Evolutionary conservation across 1,140 invertebrate species (phyloP).

Genomic region (Drosophila auraria): DNA sequence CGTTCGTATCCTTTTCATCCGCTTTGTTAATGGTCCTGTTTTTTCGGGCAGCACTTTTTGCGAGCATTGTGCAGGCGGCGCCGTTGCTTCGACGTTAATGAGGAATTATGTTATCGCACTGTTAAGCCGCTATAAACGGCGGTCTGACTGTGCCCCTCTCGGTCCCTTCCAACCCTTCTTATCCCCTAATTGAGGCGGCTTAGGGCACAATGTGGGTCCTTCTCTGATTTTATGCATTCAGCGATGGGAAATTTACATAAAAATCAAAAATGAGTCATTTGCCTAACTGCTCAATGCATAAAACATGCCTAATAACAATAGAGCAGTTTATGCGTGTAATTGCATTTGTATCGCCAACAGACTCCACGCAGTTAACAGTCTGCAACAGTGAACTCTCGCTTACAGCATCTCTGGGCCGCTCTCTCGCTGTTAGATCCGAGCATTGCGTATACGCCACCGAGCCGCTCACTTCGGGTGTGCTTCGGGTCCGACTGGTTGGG

Average conservation of each 20-base stretch:
- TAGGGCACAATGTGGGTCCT: too few relatives aligned
- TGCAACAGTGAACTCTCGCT: slow-evolving; percentile 21
- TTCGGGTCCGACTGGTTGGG: slow-evolving; percentile 26
- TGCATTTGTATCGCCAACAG: slow-evolving; percentile 50
- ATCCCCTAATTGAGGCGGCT: slow-evolving; percentile 9
- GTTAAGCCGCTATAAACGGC: slow-evolving; percentile 55
- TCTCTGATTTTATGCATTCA: slow-evolving; percentile 7
- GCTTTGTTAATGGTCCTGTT: slow-evolving; percentile 24
- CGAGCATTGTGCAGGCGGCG: slow-evolving; percentile 35
- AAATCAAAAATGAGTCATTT: slow-evolving; percentile 36
- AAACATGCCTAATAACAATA: slow-evolving; percentile 51
- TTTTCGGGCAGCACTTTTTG: slow-evolving; percentile 37
- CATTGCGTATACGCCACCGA: slow-evolving; percentile 60
- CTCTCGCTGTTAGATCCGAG: slow-evolving; percentile 11
- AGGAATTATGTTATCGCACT: slow-evolving; percentile 79
- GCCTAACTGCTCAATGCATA: slow-evolving; percentile 32
- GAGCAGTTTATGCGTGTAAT: slow-evolving; percentile 53
- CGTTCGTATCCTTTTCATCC: slow-evolving; percentile 34
- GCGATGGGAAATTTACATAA: slow-evolving; percentile 17
- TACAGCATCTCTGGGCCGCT: not conserved
- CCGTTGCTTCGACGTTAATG: slow-evolving; percentile 69
- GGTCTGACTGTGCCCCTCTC: slow-evolving; percentile 1
- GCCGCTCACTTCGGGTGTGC: slow-evolving; percentile 20
- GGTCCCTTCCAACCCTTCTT: not conserved
- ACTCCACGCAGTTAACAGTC: slow-evolving; percentile 13